phyloP scores from a whole-genome alignment of 2,888 invertebrate genomes.

The Netelia virgata region DNA sequence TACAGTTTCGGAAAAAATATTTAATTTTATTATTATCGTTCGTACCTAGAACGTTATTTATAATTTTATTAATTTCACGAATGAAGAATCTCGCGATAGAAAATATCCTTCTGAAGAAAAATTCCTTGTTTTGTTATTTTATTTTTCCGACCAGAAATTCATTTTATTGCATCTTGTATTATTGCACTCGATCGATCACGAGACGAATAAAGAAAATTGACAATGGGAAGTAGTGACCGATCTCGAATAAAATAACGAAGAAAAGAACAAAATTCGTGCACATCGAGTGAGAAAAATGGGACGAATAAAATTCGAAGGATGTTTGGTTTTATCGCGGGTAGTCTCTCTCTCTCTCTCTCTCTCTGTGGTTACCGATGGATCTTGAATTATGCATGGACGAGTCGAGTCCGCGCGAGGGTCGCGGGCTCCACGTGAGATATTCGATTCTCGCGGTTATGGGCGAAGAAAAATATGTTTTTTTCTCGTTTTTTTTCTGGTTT shows the following conservation, averaged over 20 bases:
- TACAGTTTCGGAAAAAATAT: too few relatives aligned
- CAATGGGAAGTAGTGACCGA: too few relatives aligned
- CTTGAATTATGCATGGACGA: slow-evolving; percentile 10
- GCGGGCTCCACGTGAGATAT: neutral
- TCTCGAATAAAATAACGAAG: neutral
- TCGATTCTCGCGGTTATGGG: slow-evolving; percentile 30
- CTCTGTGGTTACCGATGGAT: neutral
- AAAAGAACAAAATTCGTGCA: neutral
- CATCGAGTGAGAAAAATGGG: neutral
- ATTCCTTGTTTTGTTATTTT: too few relatives aligned
- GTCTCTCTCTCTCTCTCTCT: slow-evolving; percentile 13
- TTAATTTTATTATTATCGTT: too few relatives aligned
- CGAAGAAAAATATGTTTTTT: slow-evolving; percentile 35
- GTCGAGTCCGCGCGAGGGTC: neutral
- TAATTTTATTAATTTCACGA: too few relatives aligned
- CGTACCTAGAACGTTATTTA: too few relatives aligned
- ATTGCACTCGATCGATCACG: too few relatives aligned
- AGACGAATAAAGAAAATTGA: too few relatives aligned
- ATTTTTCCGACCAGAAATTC: too few relatives aligned
- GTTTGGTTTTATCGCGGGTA: neutral
- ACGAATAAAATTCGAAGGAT: neutral
- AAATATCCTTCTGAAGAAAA: too few relatives aligned
- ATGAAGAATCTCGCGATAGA: too few relatives aligned
- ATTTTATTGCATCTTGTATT: too few relatives aligned
- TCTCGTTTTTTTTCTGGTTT: neutral